Evolutionary conservation across 2,113 vertebrate genomes (phyloP).

Genomic region (Dasyurus viverrinus): DNA sequence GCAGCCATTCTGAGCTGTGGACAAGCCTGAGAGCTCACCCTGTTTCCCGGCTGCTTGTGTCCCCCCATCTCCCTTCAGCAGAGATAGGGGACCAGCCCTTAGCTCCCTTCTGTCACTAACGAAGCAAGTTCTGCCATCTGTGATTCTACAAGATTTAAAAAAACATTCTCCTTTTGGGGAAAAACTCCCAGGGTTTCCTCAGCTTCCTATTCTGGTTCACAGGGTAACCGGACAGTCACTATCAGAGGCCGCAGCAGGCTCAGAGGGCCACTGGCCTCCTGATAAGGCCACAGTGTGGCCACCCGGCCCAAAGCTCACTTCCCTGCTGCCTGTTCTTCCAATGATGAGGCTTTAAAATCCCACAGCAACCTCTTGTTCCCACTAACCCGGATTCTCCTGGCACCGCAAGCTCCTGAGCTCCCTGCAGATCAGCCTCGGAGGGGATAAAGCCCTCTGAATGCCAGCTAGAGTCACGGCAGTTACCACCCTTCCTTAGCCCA

Average conservation of each 20-base stretch:
- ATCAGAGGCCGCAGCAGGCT: not conserved
- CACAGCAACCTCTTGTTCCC: not conserved
- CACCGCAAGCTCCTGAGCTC: not conserved
- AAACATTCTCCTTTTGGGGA: not conserved
- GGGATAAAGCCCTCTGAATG: not conserved
- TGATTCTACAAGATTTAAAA: not conserved
- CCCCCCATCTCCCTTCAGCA: not conserved
- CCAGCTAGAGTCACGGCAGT: not conserved
- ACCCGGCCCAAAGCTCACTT: not conserved
- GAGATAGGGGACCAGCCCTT: not conserved
- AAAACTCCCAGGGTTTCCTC: not conserved
- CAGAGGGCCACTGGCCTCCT: not conserved
- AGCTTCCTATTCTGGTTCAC: not conserved
- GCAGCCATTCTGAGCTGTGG: not conserved
- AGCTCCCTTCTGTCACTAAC: not conserved
- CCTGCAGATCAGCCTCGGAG: not conserved
- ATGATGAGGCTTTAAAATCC: not conserved
- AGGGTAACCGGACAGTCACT: not conserved
- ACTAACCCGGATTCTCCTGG: not conserved
- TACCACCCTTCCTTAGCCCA: not conserved
- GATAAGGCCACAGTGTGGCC: not conserved
- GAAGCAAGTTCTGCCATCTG: not conserved
- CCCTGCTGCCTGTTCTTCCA: not conserved
- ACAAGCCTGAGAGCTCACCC: not conserved
- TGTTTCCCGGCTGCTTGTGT: not conserved